These are phyloP conservation scores for Rhinopomastus cyanomelas DNA, from an alignment of 2,113 vertebrate species.

Conservation along the genomic window DNA sequence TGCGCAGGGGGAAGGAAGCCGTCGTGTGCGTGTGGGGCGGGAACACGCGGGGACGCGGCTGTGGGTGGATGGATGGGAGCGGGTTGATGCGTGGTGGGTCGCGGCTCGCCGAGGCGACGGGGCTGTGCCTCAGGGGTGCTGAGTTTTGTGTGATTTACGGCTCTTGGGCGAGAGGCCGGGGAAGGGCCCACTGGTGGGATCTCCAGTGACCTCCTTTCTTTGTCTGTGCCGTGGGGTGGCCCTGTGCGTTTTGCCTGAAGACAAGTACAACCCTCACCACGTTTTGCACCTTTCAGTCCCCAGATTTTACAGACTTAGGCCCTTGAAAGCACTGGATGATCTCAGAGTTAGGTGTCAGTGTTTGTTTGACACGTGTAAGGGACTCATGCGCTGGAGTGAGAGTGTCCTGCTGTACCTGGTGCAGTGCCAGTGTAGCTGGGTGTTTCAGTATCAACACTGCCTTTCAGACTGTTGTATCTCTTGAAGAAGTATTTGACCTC, in stretches of 20 bases:
- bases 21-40: neutral
- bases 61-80: too few relatives aligned
- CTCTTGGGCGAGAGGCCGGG: neutral
- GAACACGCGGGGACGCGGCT: too few relatives aligned
- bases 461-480: neutral
- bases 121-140: too few relatives aligned
- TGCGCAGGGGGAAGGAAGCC: neutral
- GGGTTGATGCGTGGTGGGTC: too few relatives aligned
- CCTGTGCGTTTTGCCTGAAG: neutral
- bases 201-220: rapidly evolving
- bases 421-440: rapidly evolving
- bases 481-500: neutral
- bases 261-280: neutral
- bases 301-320: neutral
- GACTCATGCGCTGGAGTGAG: too few relatives aligned
- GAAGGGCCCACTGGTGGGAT: rapidly evolving
- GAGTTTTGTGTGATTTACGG: neutral
- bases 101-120: too few relatives aligned
- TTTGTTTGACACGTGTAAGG: neutral
- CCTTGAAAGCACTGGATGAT: neutral
- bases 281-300: neutral
- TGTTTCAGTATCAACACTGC: neutral
- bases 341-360: neutral
- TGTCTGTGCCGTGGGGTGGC: rapidly evolving
- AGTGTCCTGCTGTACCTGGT: neutral